phyloP scores from a whole-genome alignment of 2,797 vertebrate species.

The Scolopax rusticola region DNA sequence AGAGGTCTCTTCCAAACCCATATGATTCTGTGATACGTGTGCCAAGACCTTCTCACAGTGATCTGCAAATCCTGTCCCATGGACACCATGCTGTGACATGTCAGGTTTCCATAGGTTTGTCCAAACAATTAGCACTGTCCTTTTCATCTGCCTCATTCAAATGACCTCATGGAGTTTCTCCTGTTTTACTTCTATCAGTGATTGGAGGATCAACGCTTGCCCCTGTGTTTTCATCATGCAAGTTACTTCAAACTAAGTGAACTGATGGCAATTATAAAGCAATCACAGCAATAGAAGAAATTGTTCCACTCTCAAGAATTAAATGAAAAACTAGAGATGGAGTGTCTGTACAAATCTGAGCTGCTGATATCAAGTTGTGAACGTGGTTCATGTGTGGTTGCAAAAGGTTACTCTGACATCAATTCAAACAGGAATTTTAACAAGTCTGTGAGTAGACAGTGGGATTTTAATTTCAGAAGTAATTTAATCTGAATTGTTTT shows the following conservation, averaged over 20 bases:
- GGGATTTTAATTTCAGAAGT: neutral
- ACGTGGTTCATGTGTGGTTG: fast-evolving
- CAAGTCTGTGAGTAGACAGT: neutral
- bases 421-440: neutral
- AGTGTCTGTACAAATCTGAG: neutral
- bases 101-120: neutral
- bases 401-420: neutral
- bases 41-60: neutral
- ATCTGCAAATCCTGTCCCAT: neutral
- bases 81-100: neutral
- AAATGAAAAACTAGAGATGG: neutral
- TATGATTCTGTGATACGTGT: no score
- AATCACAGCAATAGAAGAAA: neutral
- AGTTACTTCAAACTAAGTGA: neutral
- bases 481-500: neutral
- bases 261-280: neutral
- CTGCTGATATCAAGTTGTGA: neutral
- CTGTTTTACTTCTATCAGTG: neutral
- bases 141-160: neutral
- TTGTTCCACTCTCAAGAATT: neutral
- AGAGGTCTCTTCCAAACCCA: no score
- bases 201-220: neutral
- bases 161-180: neutral
- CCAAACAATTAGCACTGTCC: neutral
- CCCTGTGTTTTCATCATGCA: neutral